phyloP scores from a whole-genome alignment of 2,888 invertebrate genomes.

The Cataglyphis albicans region DNA sequence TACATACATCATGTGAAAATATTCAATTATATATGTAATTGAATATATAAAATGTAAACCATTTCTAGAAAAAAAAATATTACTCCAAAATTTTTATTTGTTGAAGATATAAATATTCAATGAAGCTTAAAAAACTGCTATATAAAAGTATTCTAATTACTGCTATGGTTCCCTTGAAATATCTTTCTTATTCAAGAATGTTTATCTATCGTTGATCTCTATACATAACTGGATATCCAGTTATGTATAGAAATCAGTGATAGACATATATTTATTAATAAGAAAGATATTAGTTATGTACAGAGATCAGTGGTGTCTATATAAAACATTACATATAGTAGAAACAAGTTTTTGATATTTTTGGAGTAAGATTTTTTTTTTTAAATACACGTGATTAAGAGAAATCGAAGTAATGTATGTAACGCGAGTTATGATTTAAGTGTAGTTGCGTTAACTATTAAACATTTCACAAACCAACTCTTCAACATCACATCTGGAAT shows the following conservation, averaged over 20 bases:
- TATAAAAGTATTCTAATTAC: not conserved
- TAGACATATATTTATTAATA: too few species aligned
- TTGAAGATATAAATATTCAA: not conserved
- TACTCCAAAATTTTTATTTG: slow-evolving; percentile 22
- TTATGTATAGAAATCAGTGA: too few species aligned
- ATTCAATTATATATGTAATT: slow-evolving; percentile 1
- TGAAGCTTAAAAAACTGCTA: not conserved
- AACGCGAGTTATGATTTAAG: not conserved
- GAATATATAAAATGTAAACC: slow-evolving; percentile 5
- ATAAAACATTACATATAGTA: not conserved
- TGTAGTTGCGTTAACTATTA: slow-evolving; percentile 1
- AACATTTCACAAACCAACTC: not conserved
- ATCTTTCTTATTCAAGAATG: slow-evolving; percentile 26
- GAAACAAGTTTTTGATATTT: slow-evolving; percentile 19
- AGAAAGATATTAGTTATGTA: too few species aligned
- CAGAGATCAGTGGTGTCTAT: not conserved
- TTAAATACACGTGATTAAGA: not conserved
- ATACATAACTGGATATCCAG: too few species aligned
- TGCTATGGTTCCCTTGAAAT: not conserved
- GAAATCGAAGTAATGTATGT: not conserved
- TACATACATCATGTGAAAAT: not conserved
- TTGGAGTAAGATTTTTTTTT: slow-evolving; percentile 10
- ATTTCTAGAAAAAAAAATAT: slow-evolving; percentile 2
- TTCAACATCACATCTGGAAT: not conserved
- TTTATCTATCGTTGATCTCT: too few species aligned